Evolutionary conservation across 92 coral and sea anemone genomes (phyloP).

Genomic region (Muricea muricata): DNA sequence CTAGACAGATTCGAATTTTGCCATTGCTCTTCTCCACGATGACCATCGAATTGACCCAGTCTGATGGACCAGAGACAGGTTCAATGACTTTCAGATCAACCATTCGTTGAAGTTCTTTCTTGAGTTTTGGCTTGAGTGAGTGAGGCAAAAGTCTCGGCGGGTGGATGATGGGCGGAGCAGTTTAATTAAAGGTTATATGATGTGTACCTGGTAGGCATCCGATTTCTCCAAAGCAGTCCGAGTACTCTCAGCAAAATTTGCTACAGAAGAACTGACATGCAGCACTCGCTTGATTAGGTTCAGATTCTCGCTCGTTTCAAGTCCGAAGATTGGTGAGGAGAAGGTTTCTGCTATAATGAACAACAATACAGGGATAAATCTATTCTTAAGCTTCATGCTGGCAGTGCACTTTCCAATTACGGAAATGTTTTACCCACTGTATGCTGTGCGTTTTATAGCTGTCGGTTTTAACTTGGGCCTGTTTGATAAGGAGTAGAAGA

Average conservation of each 20-base stretch:
- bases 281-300: no score
- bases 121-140: no score
- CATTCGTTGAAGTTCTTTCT: slow-evolving; percentile 20
- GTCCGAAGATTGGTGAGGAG: slow-evolving; percentile 7
- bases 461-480: slow-evolving; percentile 2
- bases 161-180: neutral
- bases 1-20: no score
- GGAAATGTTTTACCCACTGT: neutral
- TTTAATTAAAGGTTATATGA: neutral
- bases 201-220: neutral
- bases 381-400: neutral
- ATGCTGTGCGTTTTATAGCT: neutral
- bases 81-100: slow-evolving; percentile 1
- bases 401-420: slow-evolving; percentile 6
- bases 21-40: neutral
- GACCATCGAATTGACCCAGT: no score
- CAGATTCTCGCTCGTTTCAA: neutral
- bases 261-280: no score
- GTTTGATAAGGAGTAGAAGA: neutral
- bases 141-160: neutral
- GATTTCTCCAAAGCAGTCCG: no score
- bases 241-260: no score
- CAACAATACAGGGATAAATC: neutral
- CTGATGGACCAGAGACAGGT: no score
- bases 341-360: neutral